These are phyloP conservation scores for Zoanthus solanderi DNA, from an alignment of 92 coral and sea anemone genomes.

Conservation along the genomic window DNA sequence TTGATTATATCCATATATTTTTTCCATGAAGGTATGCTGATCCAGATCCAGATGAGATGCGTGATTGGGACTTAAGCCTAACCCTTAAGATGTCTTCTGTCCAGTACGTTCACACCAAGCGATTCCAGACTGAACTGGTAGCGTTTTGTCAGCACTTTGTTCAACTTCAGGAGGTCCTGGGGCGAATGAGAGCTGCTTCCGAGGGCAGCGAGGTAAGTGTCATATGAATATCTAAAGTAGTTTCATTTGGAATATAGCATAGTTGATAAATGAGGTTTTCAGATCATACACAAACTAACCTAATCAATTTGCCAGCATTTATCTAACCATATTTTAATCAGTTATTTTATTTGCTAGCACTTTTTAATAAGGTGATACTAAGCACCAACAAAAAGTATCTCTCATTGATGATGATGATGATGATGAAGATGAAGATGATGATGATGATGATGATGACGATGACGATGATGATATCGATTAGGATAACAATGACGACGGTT, in stretches of 20 bases:
- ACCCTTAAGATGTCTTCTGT: constrained; percentile 95
- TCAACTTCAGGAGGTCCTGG: constrained; percentile 94
- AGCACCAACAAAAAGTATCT: background rate
- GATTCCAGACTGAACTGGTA: constrained; percentile 96
- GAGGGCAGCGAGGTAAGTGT: constrained; percentile 91
- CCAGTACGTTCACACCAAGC: constrained; percentile 96
- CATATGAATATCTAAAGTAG: background rate
- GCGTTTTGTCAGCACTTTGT: constrained; percentile 92
- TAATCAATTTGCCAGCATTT: no score
- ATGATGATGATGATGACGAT: no score
- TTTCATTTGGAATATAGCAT: no score
- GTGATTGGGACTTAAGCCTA: constrained; percentile 90
- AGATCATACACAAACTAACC: no score
- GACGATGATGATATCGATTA: no score
- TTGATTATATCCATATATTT: background rate
- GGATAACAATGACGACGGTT: no score
- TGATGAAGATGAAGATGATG: no score
- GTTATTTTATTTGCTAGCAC: background rate
- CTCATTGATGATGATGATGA: background rate
- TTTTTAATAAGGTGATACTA: background rate
- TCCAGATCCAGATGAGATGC: constrained; percentile 80
- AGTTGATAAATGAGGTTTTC: no score
- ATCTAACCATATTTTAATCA: no score
- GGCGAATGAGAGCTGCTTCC: constrained; percentile 95
- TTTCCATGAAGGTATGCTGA: constrained; percentile 74